Conservation (phyloP, 2,888 invertebrate genomes). For the Poecilus cupreus region DNA sequence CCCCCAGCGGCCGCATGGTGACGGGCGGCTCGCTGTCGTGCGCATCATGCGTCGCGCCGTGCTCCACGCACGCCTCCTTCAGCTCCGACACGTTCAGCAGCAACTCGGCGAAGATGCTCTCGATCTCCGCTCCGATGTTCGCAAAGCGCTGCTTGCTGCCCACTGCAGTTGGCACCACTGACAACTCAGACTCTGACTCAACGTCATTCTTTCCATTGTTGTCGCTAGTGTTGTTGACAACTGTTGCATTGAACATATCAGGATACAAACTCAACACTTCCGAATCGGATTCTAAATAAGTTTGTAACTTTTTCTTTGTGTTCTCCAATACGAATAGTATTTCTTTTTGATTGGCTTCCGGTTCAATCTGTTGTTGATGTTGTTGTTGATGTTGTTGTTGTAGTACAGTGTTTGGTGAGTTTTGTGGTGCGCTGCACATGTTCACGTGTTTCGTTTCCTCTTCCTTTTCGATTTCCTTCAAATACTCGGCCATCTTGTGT, state of each 20-base stretch:
- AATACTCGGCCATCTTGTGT: conserved; percentile 12
- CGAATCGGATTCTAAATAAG: background rate
- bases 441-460: background rate
- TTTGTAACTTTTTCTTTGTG: conserved; percentile 4
- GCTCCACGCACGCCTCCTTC: too few relatives aligned
- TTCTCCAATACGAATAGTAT: conserved; percentile 2
- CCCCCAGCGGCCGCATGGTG: too few relatives aligned
- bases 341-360: background rate
- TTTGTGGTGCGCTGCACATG: background rate
- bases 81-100: too few relatives aligned
- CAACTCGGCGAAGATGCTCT: too few relatives aligned
- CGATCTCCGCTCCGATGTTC: background rate
- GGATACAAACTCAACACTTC: background rate
- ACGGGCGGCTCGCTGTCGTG: too few relatives aligned
- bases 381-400: too few relatives aligned
- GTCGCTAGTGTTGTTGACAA: background rate
- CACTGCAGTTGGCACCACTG: too few relatives aligned
- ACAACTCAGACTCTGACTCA: too few relatives aligned
- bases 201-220: background rate
- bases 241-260: background rate
- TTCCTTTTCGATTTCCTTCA: background rate
- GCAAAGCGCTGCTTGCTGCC: background rate
- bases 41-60: too few relatives aligned
- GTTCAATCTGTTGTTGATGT: too few relatives aligned
- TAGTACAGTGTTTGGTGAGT: background rate